Percentiles rank a stretch among this genome's conserved stretches.
These are phyloP conservation scores for Pelagia noctiluca DNA, from an alignment of 30 jellyfish, hydroid and myxozoan genomes.

Conservation along the genomic window DNA sequence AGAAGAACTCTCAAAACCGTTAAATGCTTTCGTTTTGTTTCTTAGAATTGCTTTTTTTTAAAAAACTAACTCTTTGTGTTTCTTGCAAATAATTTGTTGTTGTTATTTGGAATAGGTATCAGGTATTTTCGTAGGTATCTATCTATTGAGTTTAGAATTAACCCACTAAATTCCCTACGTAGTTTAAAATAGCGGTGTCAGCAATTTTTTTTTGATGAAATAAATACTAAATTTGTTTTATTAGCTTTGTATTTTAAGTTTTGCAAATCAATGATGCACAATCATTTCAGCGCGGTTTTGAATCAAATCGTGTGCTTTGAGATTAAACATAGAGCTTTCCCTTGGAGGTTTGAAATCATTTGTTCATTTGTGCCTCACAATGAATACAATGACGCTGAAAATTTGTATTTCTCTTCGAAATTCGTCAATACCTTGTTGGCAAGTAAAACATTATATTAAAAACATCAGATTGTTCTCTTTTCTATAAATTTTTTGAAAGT, in stretches of 20 bases:
- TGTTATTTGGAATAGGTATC: background rate
- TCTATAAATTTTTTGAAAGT: conserved; percentile 7
- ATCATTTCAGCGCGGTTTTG: conserved; percentile 3
- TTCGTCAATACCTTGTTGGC: conserved; percentile 2
- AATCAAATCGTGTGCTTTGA: conserved; percentile 3
- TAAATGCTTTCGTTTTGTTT: background rate
- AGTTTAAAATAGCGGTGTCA: background rate
- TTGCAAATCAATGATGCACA: conserved; percentile 3
- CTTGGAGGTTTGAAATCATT: conserved; percentile 3
- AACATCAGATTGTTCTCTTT: conserved; percentile 22
- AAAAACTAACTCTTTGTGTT: background rate
- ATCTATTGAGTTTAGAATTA: background rate
- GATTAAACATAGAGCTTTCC: background rate
- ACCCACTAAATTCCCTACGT: conserved; percentile 6
- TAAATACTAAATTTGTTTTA: background rate
- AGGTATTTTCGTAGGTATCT: background rate
- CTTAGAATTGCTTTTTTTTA: background rate
- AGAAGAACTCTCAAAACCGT: conserved; percentile 35
- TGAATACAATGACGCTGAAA: conserved; percentile 3
- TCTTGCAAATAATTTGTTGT: background rate
- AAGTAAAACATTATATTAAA: background rate
- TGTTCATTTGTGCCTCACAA: conserved; percentile 5
- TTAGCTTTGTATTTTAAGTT: background rate
- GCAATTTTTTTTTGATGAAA: background rate
- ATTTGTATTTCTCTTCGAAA: background rate